phyloP scores from a whole-genome alignment of 2,888 invertebrate genomes.

The Drosophila emarginata region DNA sequence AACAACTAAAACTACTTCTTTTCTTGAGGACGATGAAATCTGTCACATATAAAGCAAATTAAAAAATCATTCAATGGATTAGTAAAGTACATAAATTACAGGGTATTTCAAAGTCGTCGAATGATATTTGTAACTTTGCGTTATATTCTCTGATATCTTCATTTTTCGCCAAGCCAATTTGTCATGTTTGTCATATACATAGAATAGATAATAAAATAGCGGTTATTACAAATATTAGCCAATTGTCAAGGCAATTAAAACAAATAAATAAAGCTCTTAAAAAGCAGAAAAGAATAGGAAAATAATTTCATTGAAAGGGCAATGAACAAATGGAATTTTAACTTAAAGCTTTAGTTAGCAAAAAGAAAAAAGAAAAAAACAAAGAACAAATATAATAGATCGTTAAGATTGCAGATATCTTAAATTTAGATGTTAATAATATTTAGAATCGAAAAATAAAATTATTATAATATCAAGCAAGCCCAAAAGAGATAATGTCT shows the following conservation, averaged over 20 bases:
- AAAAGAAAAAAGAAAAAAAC: not conserved
- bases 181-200: not conserved
- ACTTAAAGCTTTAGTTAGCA: not conserved
- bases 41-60: no score
- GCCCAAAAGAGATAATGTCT: no score
- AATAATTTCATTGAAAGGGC: not conserved
- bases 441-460: no score
- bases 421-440: no score
- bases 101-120: not conserved
- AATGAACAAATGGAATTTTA: conserved; percentile 8
- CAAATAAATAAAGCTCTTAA: conserved; percentile 11
- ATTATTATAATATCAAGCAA: no score
- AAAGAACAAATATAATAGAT: not conserved
- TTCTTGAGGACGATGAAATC: no score
- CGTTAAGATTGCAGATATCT: not conserved
- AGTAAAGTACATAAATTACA: not conserved
- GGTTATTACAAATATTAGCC: conserved; percentile 1
- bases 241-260: conserved; percentile 23
- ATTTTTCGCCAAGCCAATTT: conserved; percentile 3
- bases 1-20: no score
- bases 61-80: no score
- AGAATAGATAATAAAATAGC: not conserved
- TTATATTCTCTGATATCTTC: not conserved
- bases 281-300: not conserved
- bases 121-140: no score